Base-by-base conservation (phyloP, 2,113 vertebrate genomes). In the Antennarius striatus region DNA sequence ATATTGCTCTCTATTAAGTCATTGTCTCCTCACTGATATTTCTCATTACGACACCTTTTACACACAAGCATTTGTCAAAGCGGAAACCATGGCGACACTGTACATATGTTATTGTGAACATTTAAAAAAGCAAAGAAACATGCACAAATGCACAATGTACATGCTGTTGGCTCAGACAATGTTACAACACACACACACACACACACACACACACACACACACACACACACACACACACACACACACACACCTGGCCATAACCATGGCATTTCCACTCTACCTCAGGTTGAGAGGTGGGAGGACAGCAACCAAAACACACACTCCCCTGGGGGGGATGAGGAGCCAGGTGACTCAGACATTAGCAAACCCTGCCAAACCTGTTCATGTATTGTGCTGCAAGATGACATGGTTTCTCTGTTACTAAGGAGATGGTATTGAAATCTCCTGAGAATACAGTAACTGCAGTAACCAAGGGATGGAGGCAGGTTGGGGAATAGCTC, bases 271-370 rank as follows among this genome's bases (percentile, higher is more conserved):
- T 68, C 66, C 15, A 40, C 36, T 10, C 61, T 68, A 63, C 62
- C 66, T 77, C 52, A 45, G 49, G 74, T 67, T 55, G 79, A 12
- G 63, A 76, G 51, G 79, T 69, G 70, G 78, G 52, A 79, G 65
- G 60, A 77, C 51, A 39, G 51, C 32, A 67, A 68, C 63, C 51
- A 64, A 69, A 63, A 70, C 50, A 56, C 52, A 39, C 46, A 9
- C 16, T 30, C 11, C 66, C 4, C 56, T 22, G 1, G 53, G 32
- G 10, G 58, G 70, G 49, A 53, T 16, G 59, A 55, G 50, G 30
- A 67, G 59, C 66, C 14, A 56, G 60, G 74, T 86, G 86, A 87
- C 75, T 90, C 81, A 88, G 76, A 79, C 81, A 79, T 79, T 55
- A 79, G 68, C 72, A 56, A 84, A 79, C 46, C 72, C 81, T 56